Base-by-base conservation (phyloP, 2,888 invertebrate genomes). In the Phlogophora meticulosa region DNA sequence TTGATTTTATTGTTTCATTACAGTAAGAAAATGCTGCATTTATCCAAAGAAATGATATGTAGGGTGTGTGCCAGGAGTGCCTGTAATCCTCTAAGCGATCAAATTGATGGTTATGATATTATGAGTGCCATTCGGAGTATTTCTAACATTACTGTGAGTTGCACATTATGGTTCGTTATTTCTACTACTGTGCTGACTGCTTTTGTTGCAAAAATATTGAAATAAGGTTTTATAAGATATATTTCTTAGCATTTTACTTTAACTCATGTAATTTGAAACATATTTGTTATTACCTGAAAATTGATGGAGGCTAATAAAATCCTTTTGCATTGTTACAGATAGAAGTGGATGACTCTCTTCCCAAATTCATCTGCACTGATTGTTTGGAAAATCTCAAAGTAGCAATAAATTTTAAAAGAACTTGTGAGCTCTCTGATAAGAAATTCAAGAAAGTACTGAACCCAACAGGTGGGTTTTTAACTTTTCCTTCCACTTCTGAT, bases 311-410 rank as follows among this genome's bases (percentile, higher is more conserved):
- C 28, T 45, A 61, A 49, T 40, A 20, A 17, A 24, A 40, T 11
- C 7, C 7, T 34, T 40, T 72, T 49, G 11, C 49, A 53, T 11
- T 65, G 40, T 92, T 90, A 62, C 85, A 95, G 95, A 91, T 95
- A 67, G 90, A 87, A 75, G 72, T 83, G 48, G 91, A 93, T 87
- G 95, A 95, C 84, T 90, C 94, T 11, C 80, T 95, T 43, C 95
- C 95, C 22, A 95, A 95, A 83, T 95, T 87, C 67, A 95, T 95
- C 58, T 95, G 95, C 76, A 88, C 87, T 53, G 90, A 92, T 56
- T 95, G 95, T 76, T 80, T 94, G 36, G 92, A 92, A 65, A 87
- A 88, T 43, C 78, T 95, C n/a, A 92, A 90, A 71, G 79, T 88
- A 75, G 90, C 93, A 7, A 60, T 95, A 65, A 87, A 85, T 60